Base-by-base conservation (phyloP, 2,113 vertebrate genomes). In the Mungos mungo region DNA sequence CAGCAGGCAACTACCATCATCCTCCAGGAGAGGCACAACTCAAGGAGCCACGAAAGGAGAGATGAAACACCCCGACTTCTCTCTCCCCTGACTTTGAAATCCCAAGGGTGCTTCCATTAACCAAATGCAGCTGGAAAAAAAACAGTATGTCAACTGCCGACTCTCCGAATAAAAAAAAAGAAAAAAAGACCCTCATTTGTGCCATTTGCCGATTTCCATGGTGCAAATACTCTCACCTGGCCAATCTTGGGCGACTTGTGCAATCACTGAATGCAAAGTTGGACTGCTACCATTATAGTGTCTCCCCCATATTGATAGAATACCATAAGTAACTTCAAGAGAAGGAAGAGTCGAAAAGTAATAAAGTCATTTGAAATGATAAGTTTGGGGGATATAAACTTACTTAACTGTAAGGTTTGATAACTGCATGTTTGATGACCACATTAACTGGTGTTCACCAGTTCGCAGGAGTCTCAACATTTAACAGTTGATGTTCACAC, bases 331-430 rank as follows among this genome's bases (percentile, higher is more conserved):
- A 86, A 95, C 15, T 50, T 83, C 21, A 82, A 86, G n/a, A 77
- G 71, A 60, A 95, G 27, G 85, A 72, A 52, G 8, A 57, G 21
- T 54, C 21, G 25, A 85, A 50, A 12, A 7, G 23, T 14, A 72
- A 18, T 31, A 92, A 90, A 94, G 91, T 81, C 29, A 60, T 82
- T 81, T 50, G 29, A 93, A 94, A 88, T 91, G 14, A 38, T 69
- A 16, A 77, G 3, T 85, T 66, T 57, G 19, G 27, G 2, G 12
- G 7, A 71, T 72, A 83, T 91, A 74, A 72, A 63, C 77, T 21
- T 35, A 86, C 68, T 57, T 95, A 90, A 41, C 27, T 50, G 1
- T 86, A 65, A 38, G 10, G 11, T 57, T 93, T 72, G 15, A 29
- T 88, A 15, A 83, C 38, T 65, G 79, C 77, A 90, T 79, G 50